Conservation (phyloP, 2,797 vertebrate genomes). For the Calcarius lapponicus region DNA sequence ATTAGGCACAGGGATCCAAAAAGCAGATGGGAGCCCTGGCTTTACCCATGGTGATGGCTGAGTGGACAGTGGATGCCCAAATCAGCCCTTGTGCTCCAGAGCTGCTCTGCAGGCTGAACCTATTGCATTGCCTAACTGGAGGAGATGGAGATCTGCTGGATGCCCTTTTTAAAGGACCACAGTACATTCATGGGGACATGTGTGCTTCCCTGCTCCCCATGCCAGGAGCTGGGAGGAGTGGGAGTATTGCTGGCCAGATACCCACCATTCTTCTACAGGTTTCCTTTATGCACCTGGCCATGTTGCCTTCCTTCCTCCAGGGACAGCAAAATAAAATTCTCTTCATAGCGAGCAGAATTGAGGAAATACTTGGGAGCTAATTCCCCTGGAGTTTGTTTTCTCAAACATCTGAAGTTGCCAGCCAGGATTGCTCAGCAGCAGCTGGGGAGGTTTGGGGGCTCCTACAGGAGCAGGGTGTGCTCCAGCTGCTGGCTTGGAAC, state of each 20-base stretch:
- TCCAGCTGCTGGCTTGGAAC: neutral
- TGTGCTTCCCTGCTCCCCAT: neutral
- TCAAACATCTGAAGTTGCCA: neutral
- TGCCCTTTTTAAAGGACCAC: neutral
- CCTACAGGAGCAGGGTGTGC: neutral
- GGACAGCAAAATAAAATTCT: conserved; percentile 44
- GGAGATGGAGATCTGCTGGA: neutral
- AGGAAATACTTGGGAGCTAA: conserved; percentile 62
- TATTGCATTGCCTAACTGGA: neutral
- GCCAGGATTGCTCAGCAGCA: neutral
- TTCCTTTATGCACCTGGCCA: neutral
- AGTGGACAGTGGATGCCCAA: neutral
- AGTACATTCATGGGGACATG: rapidly evolving
- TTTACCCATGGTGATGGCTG: neutral
- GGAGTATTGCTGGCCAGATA: neutral
- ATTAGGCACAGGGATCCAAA: neutral
- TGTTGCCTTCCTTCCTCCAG: neutral
- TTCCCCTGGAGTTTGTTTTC: conserved; percentile 54
- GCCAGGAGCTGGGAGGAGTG: neutral
- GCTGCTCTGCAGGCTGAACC: neutral
- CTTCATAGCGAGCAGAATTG: conserved; percentile 46
- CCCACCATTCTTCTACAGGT: neutral
- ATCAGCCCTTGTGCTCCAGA: neutral
- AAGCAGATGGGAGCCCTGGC: neutral
- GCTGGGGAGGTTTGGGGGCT: neutral